Evolutionary conservation across 2,113 vertebrate genomes (phyloP).

Genomic region (Pseudopipra pipra): DNA sequence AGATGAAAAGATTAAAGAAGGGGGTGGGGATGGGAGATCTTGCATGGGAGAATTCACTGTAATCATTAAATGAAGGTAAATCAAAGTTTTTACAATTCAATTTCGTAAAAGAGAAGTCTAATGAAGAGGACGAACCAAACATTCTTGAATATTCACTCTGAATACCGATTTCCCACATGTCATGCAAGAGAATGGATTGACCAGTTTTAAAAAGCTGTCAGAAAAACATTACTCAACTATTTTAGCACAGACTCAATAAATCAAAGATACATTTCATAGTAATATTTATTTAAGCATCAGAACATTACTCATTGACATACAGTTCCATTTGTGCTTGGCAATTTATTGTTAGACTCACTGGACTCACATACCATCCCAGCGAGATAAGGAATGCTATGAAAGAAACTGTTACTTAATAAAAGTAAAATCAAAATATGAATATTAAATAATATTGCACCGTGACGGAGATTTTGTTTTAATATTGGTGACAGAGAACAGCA

Average conservation of each 20-base stretch:
- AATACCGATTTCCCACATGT: neutral
- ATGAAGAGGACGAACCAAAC: neutral
- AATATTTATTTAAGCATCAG: constrained; percentile 22
- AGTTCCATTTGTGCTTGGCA: neutral
- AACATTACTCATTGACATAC: neutral
- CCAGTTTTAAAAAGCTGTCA: neutral
- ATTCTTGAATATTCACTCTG: neutral
- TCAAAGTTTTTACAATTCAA: neutral
- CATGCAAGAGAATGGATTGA: neutral
- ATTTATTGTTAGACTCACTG: neutral
- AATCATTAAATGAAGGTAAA: neutral
- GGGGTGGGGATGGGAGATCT: neutral
- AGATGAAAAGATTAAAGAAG: neutral
- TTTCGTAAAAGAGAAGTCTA: neutral
- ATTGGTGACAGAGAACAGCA: neutral
- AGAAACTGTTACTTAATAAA: neutral
- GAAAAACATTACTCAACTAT: neutral
- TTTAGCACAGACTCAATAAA: constrained; percentile 14
- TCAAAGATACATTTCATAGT: constrained; percentile 6
- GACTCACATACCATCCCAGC: neutral
- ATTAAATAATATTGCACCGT: neutral
- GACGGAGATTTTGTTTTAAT: neutral
- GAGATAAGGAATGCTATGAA: neutral
- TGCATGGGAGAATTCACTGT: neutral
- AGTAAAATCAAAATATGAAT: neutral